Conservation (phyloP, 2,113 vertebrate species). For the Thymallus thymallus region DNA sequence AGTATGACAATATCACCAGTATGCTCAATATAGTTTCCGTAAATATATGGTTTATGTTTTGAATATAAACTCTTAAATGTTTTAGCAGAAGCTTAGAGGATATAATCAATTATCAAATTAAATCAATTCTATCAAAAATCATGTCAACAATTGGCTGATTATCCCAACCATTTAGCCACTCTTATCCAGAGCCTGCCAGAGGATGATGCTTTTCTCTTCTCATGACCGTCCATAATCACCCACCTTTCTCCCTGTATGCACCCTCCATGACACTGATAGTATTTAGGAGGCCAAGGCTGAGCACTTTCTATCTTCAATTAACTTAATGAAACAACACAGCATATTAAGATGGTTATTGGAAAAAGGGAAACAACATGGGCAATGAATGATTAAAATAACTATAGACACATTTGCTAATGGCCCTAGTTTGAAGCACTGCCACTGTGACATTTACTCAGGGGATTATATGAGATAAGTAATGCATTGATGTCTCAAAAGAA, state of each 20-base stretch:
- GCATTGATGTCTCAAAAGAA: conserved; percentile 29
- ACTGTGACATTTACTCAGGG: conserved; percentile 37
- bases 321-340: too few species aligned
- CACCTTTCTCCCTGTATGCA: not conserved
- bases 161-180: not conserved
- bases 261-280: conserved; percentile 6
- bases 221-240: not conserved
- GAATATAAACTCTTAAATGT: too few species aligned
- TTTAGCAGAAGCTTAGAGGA: not conserved
- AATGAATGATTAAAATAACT: conserved; percentile 51
- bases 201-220: not conserved
- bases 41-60: too few species aligned
- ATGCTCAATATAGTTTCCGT: not conserved
- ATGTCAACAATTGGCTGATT: not conserved
- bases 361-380: conserved; percentile 19
- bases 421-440: conserved; percentile 37
- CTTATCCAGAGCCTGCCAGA: too few species aligned
- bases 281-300: not conserved
- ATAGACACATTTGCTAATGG: conserved; percentile 44
- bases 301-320: not conserved
- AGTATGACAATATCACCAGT: not conserved
- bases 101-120: not conserved
- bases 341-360: not conserved
- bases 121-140: not conserved
- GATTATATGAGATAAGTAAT: conserved; percentile 40